phyloP scores from a whole-genome alignment of 2,888 invertebrate genomes.

The Neelides folsomi region DNA sequence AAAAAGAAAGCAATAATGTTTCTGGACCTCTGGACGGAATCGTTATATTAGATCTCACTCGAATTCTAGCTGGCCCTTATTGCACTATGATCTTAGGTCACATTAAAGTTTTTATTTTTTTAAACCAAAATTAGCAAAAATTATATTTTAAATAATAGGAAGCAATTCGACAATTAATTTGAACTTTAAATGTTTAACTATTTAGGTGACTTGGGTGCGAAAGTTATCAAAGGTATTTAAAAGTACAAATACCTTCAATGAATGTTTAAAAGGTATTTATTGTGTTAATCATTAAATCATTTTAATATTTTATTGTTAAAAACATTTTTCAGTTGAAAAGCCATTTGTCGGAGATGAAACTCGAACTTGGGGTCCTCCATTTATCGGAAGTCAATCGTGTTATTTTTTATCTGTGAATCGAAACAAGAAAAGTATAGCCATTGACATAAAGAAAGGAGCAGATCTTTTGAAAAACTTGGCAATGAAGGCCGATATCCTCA shows the following conservation, averaged over 20 bases:
- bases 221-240: slow-evolving; percentile 35
- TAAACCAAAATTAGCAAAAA: slow-evolving; percentile 43
- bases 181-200: no score
- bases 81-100: slow-evolving; percentile 70
- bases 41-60: slow-evolving; percentile 62
- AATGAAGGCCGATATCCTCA: slow-evolving; percentile 64
- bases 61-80: slow-evolving; percentile 86
- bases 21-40: slow-evolving; percentile 57
- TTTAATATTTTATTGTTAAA: neutral
- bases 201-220: slow-evolving; percentile 42
- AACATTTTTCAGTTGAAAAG: slow-evolving; percentile 60
- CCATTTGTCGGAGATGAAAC: slow-evolving; percentile 74
- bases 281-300: slow-evolving; percentile 16
- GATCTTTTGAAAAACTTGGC: slow-evolving; percentile 57
- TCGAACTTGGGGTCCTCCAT: slow-evolving; percentile 87
- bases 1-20: no score
- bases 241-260: no score
- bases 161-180: no score
- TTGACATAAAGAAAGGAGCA: slow-evolving; percentile 65
- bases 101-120: slow-evolving; percentile 67
- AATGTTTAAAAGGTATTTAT: neutral
- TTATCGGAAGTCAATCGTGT: slow-evolving; percentile 52
- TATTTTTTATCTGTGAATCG: slow-evolving; percentile 83
- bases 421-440: slow-evolving; percentile 82
- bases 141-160: no score